phyloP scores from a whole-genome alignment of 2,797 vertebrate genomes.

The Sebastes itinus region DNA sequence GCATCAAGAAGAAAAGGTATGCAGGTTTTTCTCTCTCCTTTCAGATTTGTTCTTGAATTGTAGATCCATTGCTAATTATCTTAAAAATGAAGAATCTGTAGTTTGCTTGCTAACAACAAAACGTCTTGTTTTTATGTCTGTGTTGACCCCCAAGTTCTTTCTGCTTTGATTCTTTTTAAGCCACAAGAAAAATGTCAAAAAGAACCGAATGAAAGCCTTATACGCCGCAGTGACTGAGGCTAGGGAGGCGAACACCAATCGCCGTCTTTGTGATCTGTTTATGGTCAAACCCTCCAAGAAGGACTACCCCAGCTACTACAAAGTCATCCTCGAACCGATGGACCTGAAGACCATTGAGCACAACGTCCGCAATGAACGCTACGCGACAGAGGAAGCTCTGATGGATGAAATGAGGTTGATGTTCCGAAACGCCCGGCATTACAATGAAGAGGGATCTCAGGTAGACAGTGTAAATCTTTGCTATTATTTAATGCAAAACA shows the following conservation, averaged over 20 bases:
- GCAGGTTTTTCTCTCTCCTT: background rate
- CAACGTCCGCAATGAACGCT: constrained; percentile 94
- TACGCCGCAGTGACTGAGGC: constrained; percentile 92
- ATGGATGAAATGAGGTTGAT: constrained; percentile 96
- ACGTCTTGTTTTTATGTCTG: background rate
- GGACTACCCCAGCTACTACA: constrained; percentile 98
- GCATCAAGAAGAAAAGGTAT: constrained; percentile 94
- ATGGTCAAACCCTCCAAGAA: constrained; percentile 99
- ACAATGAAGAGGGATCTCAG: constrained; percentile 99
- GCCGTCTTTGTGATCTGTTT: constrained; percentile 96
- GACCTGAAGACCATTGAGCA: constrained; percentile 97
- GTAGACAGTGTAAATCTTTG: constrained; percentile 67
- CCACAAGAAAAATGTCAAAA: constrained; percentile 97
- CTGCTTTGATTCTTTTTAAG: constrained; percentile 35
- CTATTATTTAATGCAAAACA: background rate
- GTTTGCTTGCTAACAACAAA: background rate
- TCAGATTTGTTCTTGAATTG: background rate
- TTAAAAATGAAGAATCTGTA: background rate
- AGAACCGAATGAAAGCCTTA: constrained; percentile 94
- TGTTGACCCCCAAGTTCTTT: background rate
- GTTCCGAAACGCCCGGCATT: constrained; percentile 99
- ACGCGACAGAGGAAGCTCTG: constrained; percentile 89
- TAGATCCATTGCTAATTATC: background rate
- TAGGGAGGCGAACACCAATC: constrained; percentile 86
- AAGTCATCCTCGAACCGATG: constrained; percentile 97